A percentile compares a stretch with the other conserved stretches of the same genome.
These are phyloP conservation scores for Fopius arisanus DNA, from an alignment of 1,140 invertebrate species.

Conservation along the genomic window DNA sequence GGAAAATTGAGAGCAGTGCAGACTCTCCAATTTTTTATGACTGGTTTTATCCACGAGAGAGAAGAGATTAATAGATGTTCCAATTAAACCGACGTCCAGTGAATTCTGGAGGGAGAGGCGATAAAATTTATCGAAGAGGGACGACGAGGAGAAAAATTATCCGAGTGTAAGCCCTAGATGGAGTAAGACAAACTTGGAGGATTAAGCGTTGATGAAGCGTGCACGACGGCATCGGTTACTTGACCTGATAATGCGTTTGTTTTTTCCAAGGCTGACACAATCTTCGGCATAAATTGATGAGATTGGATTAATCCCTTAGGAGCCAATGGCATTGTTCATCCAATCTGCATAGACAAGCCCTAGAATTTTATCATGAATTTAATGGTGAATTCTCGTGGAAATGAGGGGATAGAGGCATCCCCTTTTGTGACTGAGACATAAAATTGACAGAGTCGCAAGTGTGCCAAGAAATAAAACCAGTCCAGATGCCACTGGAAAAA, in stretches of 20 bases:
- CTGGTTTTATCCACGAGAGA: not conserved
- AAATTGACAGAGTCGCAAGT: conserved; percentile 3
- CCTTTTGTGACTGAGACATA: not conserved
- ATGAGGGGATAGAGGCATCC: not conserved
- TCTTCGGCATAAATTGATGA: too few relatives aligned
- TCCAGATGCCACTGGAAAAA: not conserved
- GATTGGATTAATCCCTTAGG: not conserved
- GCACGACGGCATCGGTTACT: not conserved
- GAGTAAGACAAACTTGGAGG: not conserved
- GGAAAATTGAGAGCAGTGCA: too few relatives aligned
- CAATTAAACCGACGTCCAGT: conserved; percentile 2
- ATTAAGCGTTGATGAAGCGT: conserved; percentile 3
- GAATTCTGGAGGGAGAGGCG: conserved; percentile 4
- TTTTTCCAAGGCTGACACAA: too few relatives aligned
- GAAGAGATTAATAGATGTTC: not conserved
- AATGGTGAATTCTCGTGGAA: not conserved
- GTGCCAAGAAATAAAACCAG: conserved; percentile 6
- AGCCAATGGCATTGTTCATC: not conserved
- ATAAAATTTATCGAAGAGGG: conserved; percentile 7
- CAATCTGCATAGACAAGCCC: not conserved
- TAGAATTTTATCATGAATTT: not conserved
- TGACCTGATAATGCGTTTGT: not conserved
- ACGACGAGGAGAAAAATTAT: conserved; percentile 4
- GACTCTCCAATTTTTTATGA: not conserved
- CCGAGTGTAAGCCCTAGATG: not conserved